Conservation (phyloP, 2,888 invertebrate genomes). For the Boloria selene region DNA sequence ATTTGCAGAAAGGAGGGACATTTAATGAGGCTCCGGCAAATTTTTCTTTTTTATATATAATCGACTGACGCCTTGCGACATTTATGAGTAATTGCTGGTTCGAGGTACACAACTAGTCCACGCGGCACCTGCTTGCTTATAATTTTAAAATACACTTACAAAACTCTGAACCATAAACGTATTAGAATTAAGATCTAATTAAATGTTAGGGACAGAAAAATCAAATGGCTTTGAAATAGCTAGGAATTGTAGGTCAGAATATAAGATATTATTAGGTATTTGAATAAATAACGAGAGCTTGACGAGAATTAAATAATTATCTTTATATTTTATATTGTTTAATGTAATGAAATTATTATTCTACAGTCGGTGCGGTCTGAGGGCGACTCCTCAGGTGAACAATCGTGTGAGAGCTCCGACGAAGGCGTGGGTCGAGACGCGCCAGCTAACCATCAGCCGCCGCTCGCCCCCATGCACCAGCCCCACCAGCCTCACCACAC, state of each 20-base stretch:
- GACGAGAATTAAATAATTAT: too few relatives aligned
- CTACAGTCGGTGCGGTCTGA: constrained; percentile 74
- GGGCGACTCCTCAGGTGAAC: constrained; percentile 75
- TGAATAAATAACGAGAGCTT: too few relatives aligned
- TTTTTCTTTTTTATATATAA: constrained; percentile 43
- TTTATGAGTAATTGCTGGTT: constrained; percentile 63
- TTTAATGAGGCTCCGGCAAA: constrained; percentile 35
- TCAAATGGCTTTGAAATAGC: too few relatives aligned
- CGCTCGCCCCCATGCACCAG: constrained; percentile 48
- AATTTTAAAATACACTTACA: constrained; percentile 37
- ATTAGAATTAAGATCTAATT: constrained; percentile 13
- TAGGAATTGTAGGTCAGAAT: too few relatives aligned
- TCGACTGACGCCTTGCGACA: constrained; percentile 61
- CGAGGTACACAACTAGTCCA: constrained; percentile 39
- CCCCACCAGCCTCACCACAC: constrained; percentile 51
- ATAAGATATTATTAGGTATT: too few relatives aligned
- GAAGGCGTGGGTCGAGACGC: constrained; percentile 76
- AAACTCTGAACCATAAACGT: constrained; percentile 25
- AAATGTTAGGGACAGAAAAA: neutral
- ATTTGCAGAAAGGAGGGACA: constrained; percentile 35
- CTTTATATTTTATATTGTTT: neutral
- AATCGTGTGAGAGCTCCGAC: constrained; percentile 77
- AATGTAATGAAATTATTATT: constrained; percentile 29
- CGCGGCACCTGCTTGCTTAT: constrained; percentile 49
- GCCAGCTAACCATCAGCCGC: constrained; percentile 54